Evolutionary conservation across 2,113 vertebrate genomes (phyloP).

Genomic region (Gallinago undulata): DNA sequence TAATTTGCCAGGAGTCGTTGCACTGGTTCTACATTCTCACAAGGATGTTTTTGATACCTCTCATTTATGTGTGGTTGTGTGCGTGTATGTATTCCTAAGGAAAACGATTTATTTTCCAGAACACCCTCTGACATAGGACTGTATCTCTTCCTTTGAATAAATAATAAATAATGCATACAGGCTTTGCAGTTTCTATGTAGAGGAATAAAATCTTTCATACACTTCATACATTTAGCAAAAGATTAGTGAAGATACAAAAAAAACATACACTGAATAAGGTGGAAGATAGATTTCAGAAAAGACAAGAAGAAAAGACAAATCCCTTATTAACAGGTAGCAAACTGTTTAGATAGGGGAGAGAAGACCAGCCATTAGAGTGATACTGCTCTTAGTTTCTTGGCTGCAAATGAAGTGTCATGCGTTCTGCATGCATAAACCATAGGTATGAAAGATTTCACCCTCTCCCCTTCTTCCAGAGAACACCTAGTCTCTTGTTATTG

Average conservation of each 20-base stretch:
- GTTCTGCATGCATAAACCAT: neutral
- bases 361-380: neutral
- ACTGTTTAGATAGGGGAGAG: neutral
- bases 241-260: neutral
- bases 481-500: neutral
- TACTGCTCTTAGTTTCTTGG: neutral
- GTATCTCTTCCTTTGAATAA: neutral
- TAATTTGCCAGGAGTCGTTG: neutral
- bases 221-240: neutral
- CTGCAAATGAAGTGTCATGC: neutral
- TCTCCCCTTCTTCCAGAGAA: neutral
- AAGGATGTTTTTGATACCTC: neutral
- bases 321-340: neutral
- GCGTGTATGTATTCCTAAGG: neutral
- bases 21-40: neutral
- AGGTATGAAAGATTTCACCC: neutral
- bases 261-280: neutral
- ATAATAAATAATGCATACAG: constrained; percentile 1
- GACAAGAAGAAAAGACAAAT: neutral
- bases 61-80: neutral
- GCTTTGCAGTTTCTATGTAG: neutral
- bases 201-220: neutral
- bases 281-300: neutral
- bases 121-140: neutral
- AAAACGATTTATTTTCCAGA: constrained; percentile 34